phyloP scores from a whole-genome alignment of 2,797 vertebrate species.

The Onychomys arenicola region DNA sequence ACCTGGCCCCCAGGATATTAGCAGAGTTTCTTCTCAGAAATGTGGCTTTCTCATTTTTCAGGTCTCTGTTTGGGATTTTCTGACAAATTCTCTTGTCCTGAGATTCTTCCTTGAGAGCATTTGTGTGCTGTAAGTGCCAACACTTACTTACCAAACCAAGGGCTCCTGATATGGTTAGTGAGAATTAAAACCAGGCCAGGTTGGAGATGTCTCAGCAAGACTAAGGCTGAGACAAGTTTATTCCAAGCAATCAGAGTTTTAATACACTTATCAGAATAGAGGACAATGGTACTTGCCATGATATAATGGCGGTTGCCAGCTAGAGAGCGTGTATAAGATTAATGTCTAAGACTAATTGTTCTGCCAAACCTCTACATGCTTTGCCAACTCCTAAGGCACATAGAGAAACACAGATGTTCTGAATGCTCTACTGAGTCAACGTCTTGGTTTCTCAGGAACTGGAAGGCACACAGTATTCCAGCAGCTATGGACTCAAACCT shows the following conservation, averaged over 20 bases:
- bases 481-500: neutral
- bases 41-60: neutral
- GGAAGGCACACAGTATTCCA: neutral
- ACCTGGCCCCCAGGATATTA: neutral
- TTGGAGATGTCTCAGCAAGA: neutral
- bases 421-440: no score
- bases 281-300: neutral
- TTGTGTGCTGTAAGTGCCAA: neutral
- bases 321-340: neutral
- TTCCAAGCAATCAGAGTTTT: neutral
- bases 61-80: slow-evolving; percentile 1
- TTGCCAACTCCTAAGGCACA: neutral
- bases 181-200: neutral
- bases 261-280: neutral
- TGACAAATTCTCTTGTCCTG: neutral
- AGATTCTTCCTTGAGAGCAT: neutral
- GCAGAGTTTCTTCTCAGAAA: slow-evolving; percentile 24
- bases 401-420: neutral
- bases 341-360: neutral
- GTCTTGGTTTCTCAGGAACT: neutral
- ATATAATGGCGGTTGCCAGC: neutral
- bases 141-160: neutral
- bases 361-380: neutral
- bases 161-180: neutral
- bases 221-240: neutral